Percentiles rank a stretch among this genome's conserved stretches.
Conservation (phyloP, 2,113 vertebrate species). For the Xiphophorus hellerii region DNA sequence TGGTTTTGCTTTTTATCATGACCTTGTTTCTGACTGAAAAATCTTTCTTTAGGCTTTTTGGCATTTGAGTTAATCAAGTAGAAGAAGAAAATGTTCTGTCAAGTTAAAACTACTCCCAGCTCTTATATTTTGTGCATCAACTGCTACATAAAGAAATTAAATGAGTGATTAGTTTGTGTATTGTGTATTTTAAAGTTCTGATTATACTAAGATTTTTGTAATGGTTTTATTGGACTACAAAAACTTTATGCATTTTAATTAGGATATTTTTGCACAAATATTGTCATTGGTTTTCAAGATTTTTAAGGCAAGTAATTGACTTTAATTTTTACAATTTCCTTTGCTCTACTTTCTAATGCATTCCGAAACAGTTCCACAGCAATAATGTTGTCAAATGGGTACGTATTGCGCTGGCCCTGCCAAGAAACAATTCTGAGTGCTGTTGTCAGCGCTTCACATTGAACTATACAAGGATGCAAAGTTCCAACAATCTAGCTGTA, state of each 20-base stretch:
- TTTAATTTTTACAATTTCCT: no score
- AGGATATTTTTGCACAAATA: no score
- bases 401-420: no score
- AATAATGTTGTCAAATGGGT: not conserved
- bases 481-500: no score
- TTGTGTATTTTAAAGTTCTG: not conserved
- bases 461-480: no score
- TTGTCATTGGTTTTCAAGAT: no score
- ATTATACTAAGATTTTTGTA: no score
- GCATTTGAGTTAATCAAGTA: constrained; percentile 10
- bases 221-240: no score
- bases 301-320: no score
- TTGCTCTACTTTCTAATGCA: not conserved
- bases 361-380: not conserved
- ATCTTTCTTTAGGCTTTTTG: not conserved
- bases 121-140: not conserved
- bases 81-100: not conserved
- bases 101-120: not conserved
- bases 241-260: no score
- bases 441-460: no score
- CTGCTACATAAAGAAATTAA: not conserved
- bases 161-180: not conserved
- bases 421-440: no score
- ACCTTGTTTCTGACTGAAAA: not conserved
- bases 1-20: not conserved